phyloP scores from a whole-genome alignment of 2,888 invertebrate genomes.

The Sympetrum striolatum region DNA sequence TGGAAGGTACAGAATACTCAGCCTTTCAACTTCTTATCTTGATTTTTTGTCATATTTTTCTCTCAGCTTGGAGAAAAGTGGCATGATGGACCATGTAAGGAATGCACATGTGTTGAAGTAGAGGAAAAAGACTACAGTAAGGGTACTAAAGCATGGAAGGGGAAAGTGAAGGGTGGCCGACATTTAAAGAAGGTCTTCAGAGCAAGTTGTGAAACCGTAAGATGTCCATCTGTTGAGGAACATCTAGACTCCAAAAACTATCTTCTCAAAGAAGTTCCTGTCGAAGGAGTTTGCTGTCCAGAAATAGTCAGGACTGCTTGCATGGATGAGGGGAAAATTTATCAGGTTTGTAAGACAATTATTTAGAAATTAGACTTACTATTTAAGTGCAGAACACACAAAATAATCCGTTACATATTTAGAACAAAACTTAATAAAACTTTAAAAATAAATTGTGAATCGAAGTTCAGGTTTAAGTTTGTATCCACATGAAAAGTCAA shows the following conservation, averaged over 20 bases:
- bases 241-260: conserved; percentile 64
- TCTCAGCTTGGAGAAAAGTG: conserved; percentile 67
- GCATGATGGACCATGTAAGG: conserved; percentile 75
- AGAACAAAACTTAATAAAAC: too few species aligned
- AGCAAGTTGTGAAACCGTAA: conserved; percentile 62
- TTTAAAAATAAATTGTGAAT: too few species aligned
- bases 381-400: neutral
- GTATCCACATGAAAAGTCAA: too few species aligned
- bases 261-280: conserved; percentile 63
- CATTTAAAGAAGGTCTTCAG: neutral
- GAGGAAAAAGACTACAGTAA: conserved; percentile 53
- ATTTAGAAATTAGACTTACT: neutral
- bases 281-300: conserved; percentile 72
- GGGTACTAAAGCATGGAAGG: neutral
- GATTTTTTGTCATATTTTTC: too few species aligned
- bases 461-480: too few species aligned
- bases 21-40: too few species aligned
- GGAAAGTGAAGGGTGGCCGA: neutral
- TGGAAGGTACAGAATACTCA: too few species aligned
- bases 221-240: conserved; percentile 62
- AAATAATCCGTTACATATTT: too few species aligned
- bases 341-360: conserved; percentile 52
- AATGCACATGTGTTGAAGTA: conserved; percentile 65
- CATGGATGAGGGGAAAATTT: conserved; percentile 56
- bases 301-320: conserved; percentile 67